Base-by-base conservation (phyloP, 2,888 invertebrate genomes). In the Sarcophaga variegata region DNA sequence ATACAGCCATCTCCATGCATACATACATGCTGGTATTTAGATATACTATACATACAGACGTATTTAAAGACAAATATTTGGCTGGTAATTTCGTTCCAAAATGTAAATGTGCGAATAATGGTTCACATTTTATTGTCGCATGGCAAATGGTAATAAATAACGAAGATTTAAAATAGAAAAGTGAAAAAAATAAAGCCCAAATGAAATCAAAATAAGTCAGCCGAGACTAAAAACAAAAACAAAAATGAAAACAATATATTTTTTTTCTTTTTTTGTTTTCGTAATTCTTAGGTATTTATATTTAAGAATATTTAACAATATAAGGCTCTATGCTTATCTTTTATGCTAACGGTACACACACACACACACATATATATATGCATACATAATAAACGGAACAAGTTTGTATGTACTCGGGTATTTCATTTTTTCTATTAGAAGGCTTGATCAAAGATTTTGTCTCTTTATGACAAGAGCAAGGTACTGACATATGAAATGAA, bases 61-160 rank as follows among this genome's bases (percentile, higher is more conserved):
- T 22, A 62, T 22, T 20, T 62, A 62, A 17, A 20, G 22, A n/a
- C 14, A 1, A 17, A n/a, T 20, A 20, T 80, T 64, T 47, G 27
- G 17, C 69, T 63, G 47, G 71, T 49, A 60, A 37, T 49, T 64
- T 64, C 59, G 45, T 49, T 37, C 37, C 8, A 37, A 37, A 47
- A 62, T 72, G 82, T 83, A 80, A 82, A 86, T 83, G 85, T 82
- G 86, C 74, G 85, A 82, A 82, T 85, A 76, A 77, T 86, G 71
- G 78, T 70, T 64, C 82, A 82, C 63, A 81, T 87, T 89, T 87
- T 87, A 76, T 85, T 85, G 75, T 87, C 79, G 83, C 88, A 82
- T 88, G 86, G 83, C 82, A 84, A 87, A 86, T 87, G 69, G 74
- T 76, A 81, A 87, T 86, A 83, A 81, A 85, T 88, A 83, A 86